Evolutionary conservation across 92 coral and sea anemone species (phyloP).

Genomic region (Virgularia gustaviana): DNA sequence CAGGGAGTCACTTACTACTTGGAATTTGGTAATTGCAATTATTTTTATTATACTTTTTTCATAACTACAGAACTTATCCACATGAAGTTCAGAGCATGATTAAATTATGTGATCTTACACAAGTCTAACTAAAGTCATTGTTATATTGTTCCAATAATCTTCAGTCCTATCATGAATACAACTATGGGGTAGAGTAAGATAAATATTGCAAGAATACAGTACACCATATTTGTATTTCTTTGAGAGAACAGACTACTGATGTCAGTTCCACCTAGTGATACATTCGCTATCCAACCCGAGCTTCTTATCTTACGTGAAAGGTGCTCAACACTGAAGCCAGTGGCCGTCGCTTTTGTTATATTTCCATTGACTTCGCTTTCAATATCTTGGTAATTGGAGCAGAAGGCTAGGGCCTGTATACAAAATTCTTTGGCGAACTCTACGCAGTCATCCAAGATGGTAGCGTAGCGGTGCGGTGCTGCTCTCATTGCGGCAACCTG

Average conservation of each 20-base stretch:
- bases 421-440: constrained; percentile 90
- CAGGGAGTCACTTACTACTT: too few relatives aligned
- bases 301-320: constrained; percentile 65
- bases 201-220: constrained; percentile 16
- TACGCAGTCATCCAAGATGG: constrained; percentile 78
- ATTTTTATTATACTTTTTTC: too few relatives aligned
- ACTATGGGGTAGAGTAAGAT: constrained; percentile 48
- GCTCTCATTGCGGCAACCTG: constrained; percentile 74
- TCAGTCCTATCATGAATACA: constrained; percentile 1
- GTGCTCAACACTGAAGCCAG: constrained; percentile 78
- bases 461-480: constrained; percentile 80
- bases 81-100: too few relatives aligned
- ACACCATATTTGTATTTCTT: constrained; percentile 4
- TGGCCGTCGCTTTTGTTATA: constrained; percentile 74
- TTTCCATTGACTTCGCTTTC: constrained; percentile 63
- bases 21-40: too few relatives aligned
- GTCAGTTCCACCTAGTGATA: constrained; percentile 67
- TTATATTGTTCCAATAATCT: too few relatives aligned
- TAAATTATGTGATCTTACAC: too few relatives aligned
- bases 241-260: constrained; percentile 54
- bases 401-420: constrained; percentile 62
- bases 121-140: too few relatives aligned
- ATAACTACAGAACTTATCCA: too few relatives aligned
- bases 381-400: constrained; percentile 61
- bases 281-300: constrained; percentile 69